Percentiles rank a stretch among this genome's conserved stretches.
Evolutionary conservation across 2,113 vertebrate species (phyloP).

Genomic region (Platysternon megacephalum): DNA sequence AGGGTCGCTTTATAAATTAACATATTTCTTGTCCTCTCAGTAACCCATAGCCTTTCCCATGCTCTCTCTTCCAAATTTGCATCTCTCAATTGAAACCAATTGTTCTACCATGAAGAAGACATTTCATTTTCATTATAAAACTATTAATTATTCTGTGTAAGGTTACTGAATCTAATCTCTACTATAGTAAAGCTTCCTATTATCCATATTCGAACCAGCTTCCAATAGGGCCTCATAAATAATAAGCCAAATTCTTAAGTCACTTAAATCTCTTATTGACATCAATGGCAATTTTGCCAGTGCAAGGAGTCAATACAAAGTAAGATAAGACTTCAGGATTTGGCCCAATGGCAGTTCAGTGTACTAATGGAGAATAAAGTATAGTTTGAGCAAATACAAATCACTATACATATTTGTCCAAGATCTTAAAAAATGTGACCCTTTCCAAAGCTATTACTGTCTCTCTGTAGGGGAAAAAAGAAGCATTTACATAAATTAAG

Average conservation of each 20-base stretch:
- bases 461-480: background rate
- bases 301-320: background rate
- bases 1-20: background rate
- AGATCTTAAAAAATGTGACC: background rate
- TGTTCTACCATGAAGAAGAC: background rate
- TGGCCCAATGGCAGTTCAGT: background rate
- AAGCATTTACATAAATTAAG: background rate
- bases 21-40: background rate
- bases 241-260: background rate
- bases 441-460: background rate
- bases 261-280: background rate
- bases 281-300: background rate
- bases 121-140: background rate
- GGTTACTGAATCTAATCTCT: conserved; percentile 15
- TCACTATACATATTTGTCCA: background rate
- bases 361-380: background rate
- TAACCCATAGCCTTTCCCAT: conserved; percentile 5
- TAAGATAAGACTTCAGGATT: background rate
- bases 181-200: background rate
- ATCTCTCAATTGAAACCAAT: background rate
- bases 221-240: background rate
- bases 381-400: background rate
- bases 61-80: conserved; percentile 27
- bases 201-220: background rate
- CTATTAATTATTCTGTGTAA: background rate